Base-by-base conservation (phyloP, 1,140 invertebrate genomes). In the Meteorus sp. region DNA sequence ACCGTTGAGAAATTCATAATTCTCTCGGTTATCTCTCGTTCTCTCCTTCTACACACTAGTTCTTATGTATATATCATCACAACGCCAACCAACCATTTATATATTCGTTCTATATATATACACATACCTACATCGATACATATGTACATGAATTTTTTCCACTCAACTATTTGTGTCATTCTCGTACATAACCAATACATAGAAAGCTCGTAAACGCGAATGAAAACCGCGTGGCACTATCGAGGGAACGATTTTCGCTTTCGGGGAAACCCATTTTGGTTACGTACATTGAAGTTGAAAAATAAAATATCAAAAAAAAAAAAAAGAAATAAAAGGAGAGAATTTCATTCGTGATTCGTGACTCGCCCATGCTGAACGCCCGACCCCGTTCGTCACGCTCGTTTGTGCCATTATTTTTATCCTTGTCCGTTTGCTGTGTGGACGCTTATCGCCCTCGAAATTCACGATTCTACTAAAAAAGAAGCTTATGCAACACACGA, bases 11-110 rank as follows among this genome's bases (percentile, higher is more conserved):
- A 45, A 39, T 31, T 51, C 22, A 47, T 48, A 11, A n/a, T 39
- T 55, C 44, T 33, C 53, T 56, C 59, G 29, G 13, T 52, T 51
- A 29, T 61, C 52, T 61, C 17, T 35, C 39, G 19, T 56, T 52
- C 29, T 35, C 33, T 37, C 37, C 27, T 47, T n/a, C 23, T 37
- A n/a, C n/a, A n/a, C n/a, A n/a, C n/a, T n/a, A n/a, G n/a, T n/a
- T n/a, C 48, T 35, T 31, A 43, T 35, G 35, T 39, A 44, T 56
- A 45, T 44, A 37, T 60, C 31, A 39, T 20, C 17, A 23, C 25
- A 47, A 48, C 39, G 50, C 51, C 45, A 29, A 25, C 33, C 55
- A 48, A 56, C 53, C 55, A 39, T 39, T 39, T 39, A 39, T 39
- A 39, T 56, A 47, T 56, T 29, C 27, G 19, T 47, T 45, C 54